Evolutionary conservation across 64 coral and sea anemone species (phyloP).

Genomic region (Platygyra sinensis): DNA sequence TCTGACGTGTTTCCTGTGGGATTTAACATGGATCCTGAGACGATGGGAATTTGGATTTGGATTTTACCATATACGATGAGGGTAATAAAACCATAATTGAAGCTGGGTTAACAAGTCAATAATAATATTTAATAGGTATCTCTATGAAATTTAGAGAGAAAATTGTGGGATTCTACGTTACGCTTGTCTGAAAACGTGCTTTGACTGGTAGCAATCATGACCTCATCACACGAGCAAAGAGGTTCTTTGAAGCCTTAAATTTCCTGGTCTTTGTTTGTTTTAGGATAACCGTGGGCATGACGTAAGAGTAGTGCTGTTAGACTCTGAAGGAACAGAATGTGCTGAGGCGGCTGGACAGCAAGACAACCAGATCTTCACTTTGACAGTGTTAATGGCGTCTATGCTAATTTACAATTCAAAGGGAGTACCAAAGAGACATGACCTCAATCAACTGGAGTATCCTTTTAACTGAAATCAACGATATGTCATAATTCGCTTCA

Average conservation of each 20-base stretch:
- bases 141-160: too few species aligned
- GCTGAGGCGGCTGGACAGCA: background rate
- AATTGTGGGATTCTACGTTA: too few species aligned
- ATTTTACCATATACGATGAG: background rate
- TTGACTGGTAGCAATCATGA: too few species aligned
- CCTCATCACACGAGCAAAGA: too few species aligned
- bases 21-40: background rate
- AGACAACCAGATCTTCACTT: conserved; percentile 24
- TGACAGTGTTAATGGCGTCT: conserved; percentile 3
- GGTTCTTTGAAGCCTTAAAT: too few species aligned
- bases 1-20: background rate
- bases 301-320: conserved; percentile 9
- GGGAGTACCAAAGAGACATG: conserved; percentile 2
- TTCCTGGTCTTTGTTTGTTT: too few species aligned
- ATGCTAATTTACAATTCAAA: conserved; percentile 37
- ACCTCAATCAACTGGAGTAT: conserved; percentile 30
- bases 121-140: too few species aligned
- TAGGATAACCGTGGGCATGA: background rate
- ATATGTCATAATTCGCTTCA: too few species aligned
- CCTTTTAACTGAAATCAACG: background rate
- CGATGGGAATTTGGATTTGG: background rate
- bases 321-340: conserved; percentile 21
- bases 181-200: too few species aligned
- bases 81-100: too few species aligned
- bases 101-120: too few species aligned